These are phyloP conservation scores for Muscicapa striata DNA, from an alignment of 2,797 vertebrate genomes.

Conservation along the genomic window DNA sequence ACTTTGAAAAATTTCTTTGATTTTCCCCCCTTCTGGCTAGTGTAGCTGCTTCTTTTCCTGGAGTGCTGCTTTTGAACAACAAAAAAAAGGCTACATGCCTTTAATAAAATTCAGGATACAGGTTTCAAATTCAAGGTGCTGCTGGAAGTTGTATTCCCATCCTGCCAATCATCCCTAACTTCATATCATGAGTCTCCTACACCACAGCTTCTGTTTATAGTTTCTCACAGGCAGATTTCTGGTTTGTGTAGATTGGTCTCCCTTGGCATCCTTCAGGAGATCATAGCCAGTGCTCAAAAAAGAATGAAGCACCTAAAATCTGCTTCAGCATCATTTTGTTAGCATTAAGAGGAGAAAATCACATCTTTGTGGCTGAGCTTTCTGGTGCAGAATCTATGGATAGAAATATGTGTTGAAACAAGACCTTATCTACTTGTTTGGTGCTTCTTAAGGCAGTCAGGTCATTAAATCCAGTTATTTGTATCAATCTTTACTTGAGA, in stretches of 20 bases:
- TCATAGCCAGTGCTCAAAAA: not conserved
- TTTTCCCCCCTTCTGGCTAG: not conserved
- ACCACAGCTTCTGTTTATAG: not conserved
- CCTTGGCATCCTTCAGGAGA: not conserved
- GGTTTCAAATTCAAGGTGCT: slow-evolving; percentile 9
- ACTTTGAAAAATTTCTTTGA: not conserved
- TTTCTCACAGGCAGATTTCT: not conserved
- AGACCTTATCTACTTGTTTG: not conserved
- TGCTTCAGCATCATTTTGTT: not conserved
- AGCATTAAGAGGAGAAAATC: not conserved
- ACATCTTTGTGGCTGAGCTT: not conserved
- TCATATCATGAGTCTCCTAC: not conserved
- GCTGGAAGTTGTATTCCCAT: not conserved
- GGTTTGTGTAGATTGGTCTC: not conserved
- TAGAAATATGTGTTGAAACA: not conserved
- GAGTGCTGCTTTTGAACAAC: not conserved
- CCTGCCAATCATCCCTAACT: not conserved
- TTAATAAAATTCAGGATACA: not conserved
- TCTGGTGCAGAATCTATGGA: not conserved
- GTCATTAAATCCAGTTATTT: not conserved
- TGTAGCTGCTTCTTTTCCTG: not conserved
- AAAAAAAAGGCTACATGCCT: not conserved
- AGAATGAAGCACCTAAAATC: not conserved
- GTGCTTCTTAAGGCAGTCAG: not conserved
- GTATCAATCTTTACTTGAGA: not conserved